Base-by-base conservation (phyloP, 2,113 vertebrate genomes). In the Cyanoramphus novaezelandiae region DNA sequence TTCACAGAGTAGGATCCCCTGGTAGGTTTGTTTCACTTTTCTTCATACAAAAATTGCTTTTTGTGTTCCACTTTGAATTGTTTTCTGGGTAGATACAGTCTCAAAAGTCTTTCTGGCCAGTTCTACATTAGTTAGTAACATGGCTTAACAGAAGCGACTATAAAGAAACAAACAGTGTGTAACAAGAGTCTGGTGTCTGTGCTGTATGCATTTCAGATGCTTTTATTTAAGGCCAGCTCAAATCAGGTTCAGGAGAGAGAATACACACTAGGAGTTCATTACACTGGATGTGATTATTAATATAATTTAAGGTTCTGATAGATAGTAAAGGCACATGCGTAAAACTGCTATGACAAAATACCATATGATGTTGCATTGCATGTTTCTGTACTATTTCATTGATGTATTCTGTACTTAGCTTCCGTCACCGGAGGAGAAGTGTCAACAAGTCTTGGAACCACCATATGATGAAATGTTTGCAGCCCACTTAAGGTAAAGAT, bases 381-480 rank as follows among this genome's bases (percentile, higher is more conserved):
- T 79, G 69, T 96, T 91, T 70, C 41, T 92, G 59, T 78, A 49
- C 80, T 25, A 15, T n/a, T 72, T 86, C 3, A 1, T 77, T 93
- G 53, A 19, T 88, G 71, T 92, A 23, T 92, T 75, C 49, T 91
- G 5, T 69, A 12, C 67, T 74, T 96, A 99, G 99, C 95, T 99
- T 95, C 97, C 98, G 10, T 99, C 98, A 95, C 99, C 99, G n/a
- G 99, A 99, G 92, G 99, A 99, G 68, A 99, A 99, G 74, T 99
- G 99, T 94, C 99, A 99, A 31, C 99, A 99, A 90, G 98, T 99
- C 68, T 94, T 99, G 96, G 99, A 99, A 86, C 99, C 98, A 0
- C 99, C 99, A 0, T 99, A 99, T 16, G 99, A 99, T 50, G 99
- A 99, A 97, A 99, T 99, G 99, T 98, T 99, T 70, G 99, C 99